Percentiles rank a stretch among this genome's conserved stretches.
These are phyloP conservation scores for Istiophorus platypterus DNA, from an alignment of 2,113 vertebrate species.

Conservation along the genomic window DNA sequence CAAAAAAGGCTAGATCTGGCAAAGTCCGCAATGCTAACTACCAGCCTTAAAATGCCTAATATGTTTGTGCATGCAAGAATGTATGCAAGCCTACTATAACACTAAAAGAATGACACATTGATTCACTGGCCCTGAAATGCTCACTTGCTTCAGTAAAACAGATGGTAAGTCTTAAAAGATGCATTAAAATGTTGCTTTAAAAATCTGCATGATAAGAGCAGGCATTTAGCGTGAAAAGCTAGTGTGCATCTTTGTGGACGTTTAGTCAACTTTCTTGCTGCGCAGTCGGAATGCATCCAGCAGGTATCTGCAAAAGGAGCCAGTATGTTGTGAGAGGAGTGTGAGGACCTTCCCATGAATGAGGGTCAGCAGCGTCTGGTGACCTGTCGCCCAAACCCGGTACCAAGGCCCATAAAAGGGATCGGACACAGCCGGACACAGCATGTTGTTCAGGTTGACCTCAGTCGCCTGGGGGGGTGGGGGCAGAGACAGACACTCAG, in stretches of 20 bases:
- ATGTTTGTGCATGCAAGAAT: constrained; percentile 61
- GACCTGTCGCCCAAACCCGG: constrained; percentile 94
- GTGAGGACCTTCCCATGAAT: constrained; percentile 94
- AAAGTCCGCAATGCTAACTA: constrained; percentile 21
- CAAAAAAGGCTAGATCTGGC: constrained; percentile 26
- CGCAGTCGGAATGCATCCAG: constrained; percentile 89
- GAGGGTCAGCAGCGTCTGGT: constrained; percentile 97
- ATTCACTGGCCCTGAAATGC: constrained; percentile 60
- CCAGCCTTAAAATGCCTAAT: constrained; percentile 40
- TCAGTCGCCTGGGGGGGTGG: constrained; percentile 88
- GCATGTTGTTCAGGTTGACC: constrained; percentile 99
- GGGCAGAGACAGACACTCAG: neutral
- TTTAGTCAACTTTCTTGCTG: constrained; percentile 94
- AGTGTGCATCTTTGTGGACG: neutral
- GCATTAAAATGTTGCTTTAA: constrained; percentile 51
- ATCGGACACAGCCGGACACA: constrained; percentile 97
- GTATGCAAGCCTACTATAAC: constrained; percentile 48
- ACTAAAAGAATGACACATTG: constrained; percentile 51
- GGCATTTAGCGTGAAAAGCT: constrained; percentile 60
- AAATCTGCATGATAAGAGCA: constrained; percentile 36
- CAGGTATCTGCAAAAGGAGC: constrained; percentile 84
- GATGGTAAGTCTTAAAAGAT: constrained; percentile 60
- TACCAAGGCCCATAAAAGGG: constrained; percentile 99
- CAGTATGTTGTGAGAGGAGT: constrained; percentile 86
- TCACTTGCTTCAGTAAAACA: constrained; percentile 54